These are phyloP conservation scores for Phylloscopus whistleri DNA, from an alignment of 2,113 vertebrate genomes.

Conservation along the genomic window DNA sequence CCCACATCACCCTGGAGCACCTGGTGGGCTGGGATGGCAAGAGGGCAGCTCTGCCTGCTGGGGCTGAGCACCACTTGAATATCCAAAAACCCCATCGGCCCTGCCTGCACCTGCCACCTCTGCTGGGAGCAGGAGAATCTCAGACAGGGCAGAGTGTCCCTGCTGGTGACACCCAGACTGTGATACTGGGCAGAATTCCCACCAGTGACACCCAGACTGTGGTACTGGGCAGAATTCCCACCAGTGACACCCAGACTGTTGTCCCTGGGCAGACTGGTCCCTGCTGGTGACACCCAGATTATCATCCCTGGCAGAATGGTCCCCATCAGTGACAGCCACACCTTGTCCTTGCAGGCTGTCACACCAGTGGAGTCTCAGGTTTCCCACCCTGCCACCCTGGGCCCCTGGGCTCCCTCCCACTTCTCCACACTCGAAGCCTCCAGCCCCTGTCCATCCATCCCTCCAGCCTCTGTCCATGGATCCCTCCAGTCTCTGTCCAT, in stretches of 20 bases:
- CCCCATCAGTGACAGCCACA: background rate
- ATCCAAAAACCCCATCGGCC: background rate
- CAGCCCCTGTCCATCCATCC: too few species aligned
- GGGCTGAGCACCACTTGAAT: too few species aligned
- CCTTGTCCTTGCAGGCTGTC: background rate
- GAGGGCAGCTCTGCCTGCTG: background rate
- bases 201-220: background rate
- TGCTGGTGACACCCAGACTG: background rate
- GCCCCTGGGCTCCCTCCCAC: background rate
- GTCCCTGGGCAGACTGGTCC: background rate
- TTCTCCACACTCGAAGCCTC: background rate
- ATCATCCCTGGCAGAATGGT: too few species aligned
- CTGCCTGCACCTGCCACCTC: background rate
- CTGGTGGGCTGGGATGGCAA: background rate
- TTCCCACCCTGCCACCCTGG: rapidly evolving
- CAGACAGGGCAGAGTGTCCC: background rate
- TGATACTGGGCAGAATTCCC: background rate
- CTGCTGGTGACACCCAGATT: background rate
- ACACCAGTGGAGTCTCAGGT: rapidly evolving
- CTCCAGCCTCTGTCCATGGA: too few species aligned
- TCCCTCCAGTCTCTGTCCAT: too few species aligned
- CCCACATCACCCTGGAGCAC: rapidly evolving
- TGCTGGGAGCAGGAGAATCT: background rate
- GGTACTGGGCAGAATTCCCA: background rate
- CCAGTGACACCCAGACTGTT: background rate